Percentiles rank a stretch among this genome's conserved stretches.
Evolutionary conservation across 2,797 vertebrate species (phyloP).

Genomic region (Phalanger gymnotis): DNA sequence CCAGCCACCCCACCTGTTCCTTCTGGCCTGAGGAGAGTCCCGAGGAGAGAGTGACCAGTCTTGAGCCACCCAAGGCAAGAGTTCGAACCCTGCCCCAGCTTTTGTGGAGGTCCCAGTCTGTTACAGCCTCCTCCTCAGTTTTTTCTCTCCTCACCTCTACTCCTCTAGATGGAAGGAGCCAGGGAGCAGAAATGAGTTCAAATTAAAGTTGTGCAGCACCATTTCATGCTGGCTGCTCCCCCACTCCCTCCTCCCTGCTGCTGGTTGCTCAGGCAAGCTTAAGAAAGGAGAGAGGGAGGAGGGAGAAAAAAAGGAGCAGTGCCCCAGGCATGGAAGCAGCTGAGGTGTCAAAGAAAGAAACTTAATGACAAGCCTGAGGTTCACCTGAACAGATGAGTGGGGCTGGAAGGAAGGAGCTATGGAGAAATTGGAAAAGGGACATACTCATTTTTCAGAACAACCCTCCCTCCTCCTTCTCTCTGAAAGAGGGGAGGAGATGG

Average conservation of each 20-base stretch:
- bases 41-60: background rate
- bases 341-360: slow-evolving; percentile 85
- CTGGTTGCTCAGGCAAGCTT: slow-evolving; percentile 79
- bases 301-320: slow-evolving; percentile 56
- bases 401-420: slow-evolving; percentile 82
- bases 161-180: background rate
- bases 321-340: slow-evolving; percentile 82
- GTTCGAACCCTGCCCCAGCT: background rate
- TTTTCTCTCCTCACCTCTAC: background rate
- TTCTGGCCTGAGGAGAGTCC: background rate
- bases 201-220: slow-evolving; percentile 27
- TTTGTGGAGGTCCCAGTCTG: background rate
- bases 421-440: slow-evolving; percentile 86
- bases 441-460: slow-evolving; percentile 88
- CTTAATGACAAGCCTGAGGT: slow-evolving; percentile 88
- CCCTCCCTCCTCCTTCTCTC: slow-evolving; percentile 84
- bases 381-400: slow-evolving; percentile 88
- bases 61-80: background rate
- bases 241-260: slow-evolving; percentile 10
- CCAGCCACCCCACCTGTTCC: background rate
- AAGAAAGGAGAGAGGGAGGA: background rate
- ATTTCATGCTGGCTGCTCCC: slow-evolving; percentile 1
- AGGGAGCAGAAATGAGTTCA: background rate
- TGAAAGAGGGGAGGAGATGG: slow-evolving; percentile 70
- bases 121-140: background rate